Evolutionary conservation across 2,888 invertebrate species (phyloP), one percentile per base, ranked within the genome.

Genomic region (Drosophila acutilabella): DNA sequence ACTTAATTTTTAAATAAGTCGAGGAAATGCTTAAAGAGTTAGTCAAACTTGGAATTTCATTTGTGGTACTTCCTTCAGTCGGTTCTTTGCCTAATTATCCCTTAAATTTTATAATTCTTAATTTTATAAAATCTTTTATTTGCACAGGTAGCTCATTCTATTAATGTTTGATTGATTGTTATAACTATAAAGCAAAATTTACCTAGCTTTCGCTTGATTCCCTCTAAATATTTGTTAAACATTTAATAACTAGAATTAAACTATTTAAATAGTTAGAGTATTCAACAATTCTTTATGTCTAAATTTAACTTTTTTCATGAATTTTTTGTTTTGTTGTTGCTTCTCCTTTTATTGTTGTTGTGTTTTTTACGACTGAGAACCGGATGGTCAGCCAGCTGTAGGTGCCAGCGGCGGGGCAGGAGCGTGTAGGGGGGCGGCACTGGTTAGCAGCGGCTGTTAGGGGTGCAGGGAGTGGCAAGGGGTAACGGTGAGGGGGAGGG

Each of bases 301-400:
- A 36, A 36, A 13, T 40, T 62, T 36, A 50, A 44, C 41, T 64
- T 62, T 33, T 71, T 61, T 26, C 23, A 23, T 18, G n/a, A 13
- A 23, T 10, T 23, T 18, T 40, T 40, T 42, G 13, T 14, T 20
- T 38, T 47, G 33, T 64, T 74, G 52, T 66, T 71, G 44, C 73
- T 69, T 40, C 60, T 66, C 50, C 20, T 57, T 50, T 44, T 75
- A 56, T 47, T 64, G 77, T 30, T 72, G 70, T 45, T 69, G 62
- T 66, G 41, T 69, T 78, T 74, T 74, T 74, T 74, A 78, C 74
- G 76, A 62, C 65, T 64, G 64, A 83, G 82, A 88, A 83, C 82
- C 82, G 88, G 88, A 79, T 88, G 88, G 83, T 80, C 75, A 64
- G 62, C 71, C 75, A 70, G 40, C 38, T 38, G 26, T 38, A 36